A percentile compares a stretch with the other conserved stretches of the same genome.
phyloP scores from a whole-genome alignment of 1,140 invertebrate species.

The Proales similis region DNA sequence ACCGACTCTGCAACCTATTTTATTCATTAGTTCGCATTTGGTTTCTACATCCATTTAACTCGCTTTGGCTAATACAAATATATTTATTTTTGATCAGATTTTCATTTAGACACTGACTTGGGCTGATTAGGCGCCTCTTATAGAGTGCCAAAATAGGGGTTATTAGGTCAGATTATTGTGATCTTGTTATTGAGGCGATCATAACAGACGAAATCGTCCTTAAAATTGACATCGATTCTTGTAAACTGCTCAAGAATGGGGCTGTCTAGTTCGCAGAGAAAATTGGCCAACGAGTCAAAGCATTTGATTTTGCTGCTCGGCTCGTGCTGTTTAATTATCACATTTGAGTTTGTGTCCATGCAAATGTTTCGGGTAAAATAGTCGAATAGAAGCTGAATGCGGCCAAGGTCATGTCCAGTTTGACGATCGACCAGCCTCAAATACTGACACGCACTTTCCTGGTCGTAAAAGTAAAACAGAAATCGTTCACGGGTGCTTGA shows the following conservation, averaged over 20 bases:
- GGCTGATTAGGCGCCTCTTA: too few relatives aligned
- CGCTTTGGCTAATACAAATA: too few relatives aligned
- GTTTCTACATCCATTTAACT: too few relatives aligned
- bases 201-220: conserved; percentile 35
- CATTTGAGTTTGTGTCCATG: conserved; percentile 25
- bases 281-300: conserved; percentile 8
- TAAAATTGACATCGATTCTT: conserved; percentile 26
- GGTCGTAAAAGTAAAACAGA: conserved; percentile 29
- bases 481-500: conserved; percentile 7
- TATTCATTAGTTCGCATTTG: too few relatives aligned
- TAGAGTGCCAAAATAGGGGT: too few relatives aligned
- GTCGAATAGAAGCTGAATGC: conserved; percentile 24
- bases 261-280: conserved; percentile 10
- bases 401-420: not conserved
- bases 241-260: conserved; percentile 2
- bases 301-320: conserved; percentile 21
- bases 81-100: too few relatives aligned
- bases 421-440: conserved; percentile 17
- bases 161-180: too few relatives aligned
- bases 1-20: too few relatives aligned
- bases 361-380: conserved; percentile 32
- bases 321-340: conserved; percentile 16
- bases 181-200: conserved; percentile 35
- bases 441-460: not conserved
- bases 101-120: too few relatives aligned